These are phyloP conservation scores for Anguilla rostrata DNA, from an alignment of 2,113 vertebrate genomes.

Conservation along the genomic window DNA sequence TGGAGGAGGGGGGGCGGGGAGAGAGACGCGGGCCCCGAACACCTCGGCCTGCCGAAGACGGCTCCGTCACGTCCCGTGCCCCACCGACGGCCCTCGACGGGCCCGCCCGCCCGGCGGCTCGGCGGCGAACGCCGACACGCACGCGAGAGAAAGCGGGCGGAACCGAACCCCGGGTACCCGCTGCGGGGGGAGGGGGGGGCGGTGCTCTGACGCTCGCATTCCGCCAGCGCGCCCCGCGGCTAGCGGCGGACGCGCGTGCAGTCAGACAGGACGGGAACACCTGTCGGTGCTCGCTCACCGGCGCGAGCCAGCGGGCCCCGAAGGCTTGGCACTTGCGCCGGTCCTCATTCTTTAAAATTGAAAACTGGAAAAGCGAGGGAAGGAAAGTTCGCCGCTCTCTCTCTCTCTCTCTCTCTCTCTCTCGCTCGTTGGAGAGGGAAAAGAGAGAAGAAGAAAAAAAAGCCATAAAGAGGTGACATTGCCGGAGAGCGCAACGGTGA, in stretches of 20 bases:
- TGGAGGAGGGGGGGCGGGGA: not conserved
- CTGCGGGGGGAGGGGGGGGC: not conserved
- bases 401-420: slow-evolving; percentile 13
- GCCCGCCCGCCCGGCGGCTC: no score
- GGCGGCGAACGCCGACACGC: not conserved
- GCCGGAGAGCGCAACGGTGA: slow-evolving; percentile 39
- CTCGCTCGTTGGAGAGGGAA: not conserved
- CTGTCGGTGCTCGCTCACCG: not conserved
- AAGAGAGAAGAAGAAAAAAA: not conserved
- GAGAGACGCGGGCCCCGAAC: not conserved
- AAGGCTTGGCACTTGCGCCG: not conserved
- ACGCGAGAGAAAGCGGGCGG: not conserved
- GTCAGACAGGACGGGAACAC: slow-evolving; percentile 12
- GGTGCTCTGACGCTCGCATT: not conserved
- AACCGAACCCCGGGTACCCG: not conserved
- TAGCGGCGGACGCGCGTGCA: not conserved
- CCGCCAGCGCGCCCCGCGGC: not conserved
- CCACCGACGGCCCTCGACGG: not conserved
- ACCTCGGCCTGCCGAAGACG: not conserved
- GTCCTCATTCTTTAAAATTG: slow-evolving; percentile 6
- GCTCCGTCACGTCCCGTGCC: not conserved
- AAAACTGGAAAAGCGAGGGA: not conserved
- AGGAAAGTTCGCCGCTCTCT: slow-evolving; percentile 4
- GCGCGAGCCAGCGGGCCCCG: not conserved
- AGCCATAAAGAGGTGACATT: slow-evolving; percentile 29